A percentile compares a stretch with the other conserved stretches of the same genome.
Conservation (phyloP, 2,797 vertebrate genomes). For the Enteromius treurensis region DNA sequence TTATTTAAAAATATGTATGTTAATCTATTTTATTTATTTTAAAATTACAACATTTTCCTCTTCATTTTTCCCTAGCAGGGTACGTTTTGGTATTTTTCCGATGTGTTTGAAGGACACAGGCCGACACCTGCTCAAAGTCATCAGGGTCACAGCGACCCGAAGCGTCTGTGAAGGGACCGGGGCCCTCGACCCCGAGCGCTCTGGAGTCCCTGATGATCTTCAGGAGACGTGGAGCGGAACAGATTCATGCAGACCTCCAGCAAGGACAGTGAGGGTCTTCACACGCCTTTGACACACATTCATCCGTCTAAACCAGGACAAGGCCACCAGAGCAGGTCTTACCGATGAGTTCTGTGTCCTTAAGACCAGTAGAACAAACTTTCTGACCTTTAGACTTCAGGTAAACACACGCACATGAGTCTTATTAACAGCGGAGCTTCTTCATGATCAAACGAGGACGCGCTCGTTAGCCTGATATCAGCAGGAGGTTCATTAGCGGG, state of each 20-base stretch:
- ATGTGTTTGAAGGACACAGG: too few species aligned
- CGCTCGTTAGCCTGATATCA: constrained; percentile 61
- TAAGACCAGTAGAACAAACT: neutral
- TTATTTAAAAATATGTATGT: too few species aligned
- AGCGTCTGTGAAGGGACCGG: too few species aligned
- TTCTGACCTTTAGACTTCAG: neutral
- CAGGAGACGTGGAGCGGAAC: neutral
- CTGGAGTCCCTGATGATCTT: neutral
- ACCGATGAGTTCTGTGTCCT: neutral
- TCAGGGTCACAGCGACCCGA: too few species aligned
- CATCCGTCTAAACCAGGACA: neutral
- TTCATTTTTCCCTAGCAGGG: too few species aligned
- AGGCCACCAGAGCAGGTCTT: neutral
- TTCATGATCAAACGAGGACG: constrained; percentile 43
- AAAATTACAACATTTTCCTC: too few species aligned
- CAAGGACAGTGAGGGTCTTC: neutral
- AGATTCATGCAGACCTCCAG: neutral
- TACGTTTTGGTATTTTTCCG: too few species aligned
- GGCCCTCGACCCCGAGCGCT: neutral
- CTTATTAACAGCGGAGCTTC: neutral
- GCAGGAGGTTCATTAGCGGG: constrained; percentile 77
- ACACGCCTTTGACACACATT: neutral
- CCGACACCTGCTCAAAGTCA: too few species aligned
- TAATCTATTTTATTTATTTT: too few species aligned
- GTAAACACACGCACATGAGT: neutral